Conservation (phyloP, 2,888 invertebrate genomes). For the Dasysyrphus tricinctus region DNA sequence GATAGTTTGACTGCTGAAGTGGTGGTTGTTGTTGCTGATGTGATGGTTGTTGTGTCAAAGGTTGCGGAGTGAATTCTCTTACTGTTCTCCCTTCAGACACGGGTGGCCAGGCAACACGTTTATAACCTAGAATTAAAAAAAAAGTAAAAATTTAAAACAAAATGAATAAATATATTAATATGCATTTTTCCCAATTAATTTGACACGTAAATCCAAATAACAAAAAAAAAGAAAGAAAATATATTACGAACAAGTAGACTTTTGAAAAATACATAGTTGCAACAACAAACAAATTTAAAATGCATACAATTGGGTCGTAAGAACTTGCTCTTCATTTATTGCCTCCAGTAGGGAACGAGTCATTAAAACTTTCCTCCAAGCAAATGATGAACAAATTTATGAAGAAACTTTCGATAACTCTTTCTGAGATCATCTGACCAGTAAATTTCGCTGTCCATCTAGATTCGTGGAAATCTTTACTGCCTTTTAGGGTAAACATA, state of each 20-base stretch:
- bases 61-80: constrained; percentile 84
- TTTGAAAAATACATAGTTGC: constrained; percentile 15
- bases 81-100: constrained; percentile 88
- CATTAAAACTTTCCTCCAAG: no score
- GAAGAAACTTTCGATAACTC: no score
- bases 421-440: no score
- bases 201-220: constrained; percentile 45
- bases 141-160: background rate
- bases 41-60: constrained; percentile 79
- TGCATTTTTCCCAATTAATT: constrained; percentile 71
- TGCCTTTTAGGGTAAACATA: no score
- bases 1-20: constrained; percentile 71
- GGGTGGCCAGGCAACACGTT: constrained; percentile 95
- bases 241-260: constrained; percentile 12
- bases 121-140: constrained; percentile 86
- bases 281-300: background rate
- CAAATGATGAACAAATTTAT: no score
- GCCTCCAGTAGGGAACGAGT: no score
- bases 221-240: background rate
- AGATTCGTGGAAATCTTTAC: no score
- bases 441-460: no score
- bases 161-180: constrained; percentile 43
- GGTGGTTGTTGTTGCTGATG: constrained; percentile 74
- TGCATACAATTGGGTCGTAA: background rate
- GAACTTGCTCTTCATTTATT: background rate